Conservation (phyloP, 1,140 invertebrate species). For the honey bee (Apis mellifera) region Amel_HAv3.1 CM009931.2:11150501-11151000, state of each 20-base stretch:
- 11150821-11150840: constrained; percentile 37
- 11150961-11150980: constrained; percentile 1
- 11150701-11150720: constrained; percentile 29
- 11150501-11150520: constrained; percentile 28
- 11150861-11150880: constrained; percentile 33
- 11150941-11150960: too few relatives aligned
- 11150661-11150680: constrained; percentile 19
- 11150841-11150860: constrained; percentile 50
- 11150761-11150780: constrained; percentile 52
- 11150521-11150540: constrained; percentile 7
- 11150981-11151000: not conserved
- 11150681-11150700: too few relatives aligned
- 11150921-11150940: not conserved
- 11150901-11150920: constrained; percentile 18
- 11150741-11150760: constrained; percentile 63
- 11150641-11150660: constrained; percentile 19
- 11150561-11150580: too few relatives aligned
- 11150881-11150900: constrained; percentile 20
- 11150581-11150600: not conserved
- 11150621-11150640: too few relatives aligned
- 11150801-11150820: constrained; percentile 45
- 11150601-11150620: not conserved
- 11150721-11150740: constrained; percentile 49
- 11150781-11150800: constrained; percentile 55
- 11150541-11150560: not conserved